A percentile compares a stretch with the other conserved stretches of the same genome.
phyloP scores from a whole-genome alignment of 1,140 invertebrate genomes.

The Halesus radiatus region DNA sequence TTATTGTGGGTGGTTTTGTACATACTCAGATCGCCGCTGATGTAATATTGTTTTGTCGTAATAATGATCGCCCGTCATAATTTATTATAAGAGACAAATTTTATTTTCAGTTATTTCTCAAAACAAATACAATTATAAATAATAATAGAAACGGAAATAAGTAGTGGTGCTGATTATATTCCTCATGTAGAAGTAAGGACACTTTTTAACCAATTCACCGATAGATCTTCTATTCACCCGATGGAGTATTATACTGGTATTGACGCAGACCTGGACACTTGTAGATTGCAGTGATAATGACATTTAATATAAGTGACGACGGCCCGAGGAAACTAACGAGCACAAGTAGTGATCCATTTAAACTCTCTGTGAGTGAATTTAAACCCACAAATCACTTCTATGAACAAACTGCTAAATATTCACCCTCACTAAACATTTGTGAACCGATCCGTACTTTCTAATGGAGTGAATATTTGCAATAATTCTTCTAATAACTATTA shows the following conservation, averaged over 20 bases:
- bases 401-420: background rate
- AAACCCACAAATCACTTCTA: background rate
- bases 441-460: background rate
- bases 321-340: background rate
- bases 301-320: constrained; percentile 21
- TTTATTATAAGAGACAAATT: background rate
- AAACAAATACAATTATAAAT: constrained; percentile 3
- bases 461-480: constrained; percentile 4
- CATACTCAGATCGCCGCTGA: background rate
- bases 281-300: constrained; percentile 16
- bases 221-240: constrained; percentile 25
- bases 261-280: constrained; percentile 9
- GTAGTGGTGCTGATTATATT: constrained; percentile 47
- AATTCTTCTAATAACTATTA: background rate
- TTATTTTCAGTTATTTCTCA: background rate
- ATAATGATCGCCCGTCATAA: background rate
- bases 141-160: constrained; percentile 9
- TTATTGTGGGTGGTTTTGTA: background rate
- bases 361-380: background rate
- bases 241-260: background rate
- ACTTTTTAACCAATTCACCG: constrained; percentile 41
- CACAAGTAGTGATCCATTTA: constrained; percentile 5
- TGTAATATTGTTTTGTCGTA: constrained; percentile 4
- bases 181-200: constrained; percentile 40
- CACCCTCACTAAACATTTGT: constrained; percentile 1